Conservation (phyloP, 2,888 invertebrate species). For the Conomelus anceps region DNA sequence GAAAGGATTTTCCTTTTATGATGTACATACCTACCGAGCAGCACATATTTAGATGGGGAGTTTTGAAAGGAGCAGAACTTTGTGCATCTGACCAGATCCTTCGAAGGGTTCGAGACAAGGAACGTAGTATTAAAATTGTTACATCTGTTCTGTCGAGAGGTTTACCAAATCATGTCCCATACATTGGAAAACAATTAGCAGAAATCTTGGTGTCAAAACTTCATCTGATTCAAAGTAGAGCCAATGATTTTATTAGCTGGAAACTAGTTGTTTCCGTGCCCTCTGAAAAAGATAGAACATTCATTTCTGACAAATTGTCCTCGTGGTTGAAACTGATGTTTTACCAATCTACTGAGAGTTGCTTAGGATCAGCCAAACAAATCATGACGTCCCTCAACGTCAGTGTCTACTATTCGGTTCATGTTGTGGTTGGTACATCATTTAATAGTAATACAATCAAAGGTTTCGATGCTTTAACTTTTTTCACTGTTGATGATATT, state of each 20-base stretch:
- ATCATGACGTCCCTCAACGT: constrained; percentile 15
- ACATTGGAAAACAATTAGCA: constrained; percentile 24
- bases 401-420: constrained; percentile 17
- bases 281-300: constrained; percentile 7
- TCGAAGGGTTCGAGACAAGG: constrained; percentile 25
- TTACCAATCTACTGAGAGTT: constrained; percentile 6
- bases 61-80: not conserved
- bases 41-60: constrained; percentile 30
- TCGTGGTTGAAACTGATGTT: constrained; percentile 18
- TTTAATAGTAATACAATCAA: not conserved
- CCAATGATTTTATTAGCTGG: constrained; percentile 26
- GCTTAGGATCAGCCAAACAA: constrained; percentile 16
- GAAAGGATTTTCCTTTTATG: constrained; percentile 39
- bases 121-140: constrained; percentile 23
- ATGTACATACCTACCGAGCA: constrained; percentile 25
- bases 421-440: constrained; percentile 4
- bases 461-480: constrained; percentile 15
- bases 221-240: too few species aligned
- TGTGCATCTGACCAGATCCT: constrained; percentile 13
- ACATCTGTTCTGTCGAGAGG: constrained; percentile 21
- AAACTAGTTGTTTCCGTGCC: constrained; percentile 31
- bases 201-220: constrained; percentile 23
- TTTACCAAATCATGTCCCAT: constrained; percentile 17
- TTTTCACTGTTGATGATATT: constrained; percentile 15
- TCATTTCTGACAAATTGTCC: constrained; percentile 14